Evolutionary conservation across 2,888 invertebrate species (phyloP), one percentile per base, ranked within the genome.

Genomic region (Venustoraphidia nigricollis): DNA sequence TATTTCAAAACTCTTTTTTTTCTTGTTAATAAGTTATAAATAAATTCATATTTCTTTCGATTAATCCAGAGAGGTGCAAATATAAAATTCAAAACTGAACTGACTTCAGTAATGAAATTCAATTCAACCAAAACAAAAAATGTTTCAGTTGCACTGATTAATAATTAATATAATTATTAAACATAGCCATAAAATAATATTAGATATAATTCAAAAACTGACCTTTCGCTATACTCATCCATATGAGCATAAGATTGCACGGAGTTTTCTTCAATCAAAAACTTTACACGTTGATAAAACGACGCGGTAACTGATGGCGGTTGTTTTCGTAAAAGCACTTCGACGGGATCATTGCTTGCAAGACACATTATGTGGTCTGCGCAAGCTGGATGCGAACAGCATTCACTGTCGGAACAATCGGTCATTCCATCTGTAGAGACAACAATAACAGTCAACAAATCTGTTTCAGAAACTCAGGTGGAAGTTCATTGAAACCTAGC

Each of bases 391-490:
- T 86, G 84, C 55, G 83, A 83, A 68, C 98, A 98, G 71, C 98
- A 98, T 70, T 97, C 97, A 65, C 94, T 93, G 72, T 98, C 98
- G 55, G 93, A 90, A 72, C 98, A 98, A 76, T 98, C 98, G 58
- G 83, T 80, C 80, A 97, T 86, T 56, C 96, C 96, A 77, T 98
- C 98, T 97, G 73, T 9, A 62, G 59, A 48, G 52, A 47, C 46
- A 41, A 38, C 50, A 45, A 36, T 51, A 27, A 27, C 6, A 6
- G 6, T 27, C 27, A 27, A 27, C 27, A 27, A 27, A 27, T 6
- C 27, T 27, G 6, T 27, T 6, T 3, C 27, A 27, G 27, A 27
- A 27, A 27, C 27, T 27, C 27, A 27, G 27, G 3, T 27, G 27
- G 27, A 6, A 17, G 17, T 17, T 17, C 17, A 17, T 17, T 3